Conservation (phyloP, 2,113 vertebrate species). For the crab-eating macaque (Macaca fascicularis) region T2T-MFA8v1.1 NC_088380.1:75863501-75864000, state of each 20-base stretch:
- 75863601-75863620: not conserved
- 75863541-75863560: not conserved
- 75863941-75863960: no score
- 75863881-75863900: not conserved
- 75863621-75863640: not conserved
- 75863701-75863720: not conserved
- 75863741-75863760: not conserved
- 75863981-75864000: not conserved
- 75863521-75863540: not conserved
- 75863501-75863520: not conserved
- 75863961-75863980: not conserved
- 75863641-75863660: not conserved
- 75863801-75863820: conserved; percentile 23
- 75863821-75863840: conserved; percentile 42
- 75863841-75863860: not conserved
- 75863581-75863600: not conserved
- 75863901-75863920: not conserved
- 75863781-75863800: not conserved
- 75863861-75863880: not conserved
- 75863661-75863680: not conserved
- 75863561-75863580: not conserved
- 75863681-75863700: not conserved
- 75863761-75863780: not conserved
- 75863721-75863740: not conserved
- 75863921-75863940: no score